A percentile compares a stretch with the other conserved stretches of the same genome.
These are phyloP conservation scores for Porites evermanni DNA, from an alignment of 92 coral and sea anemone genomes.

Conservation along the genomic window DNA sequence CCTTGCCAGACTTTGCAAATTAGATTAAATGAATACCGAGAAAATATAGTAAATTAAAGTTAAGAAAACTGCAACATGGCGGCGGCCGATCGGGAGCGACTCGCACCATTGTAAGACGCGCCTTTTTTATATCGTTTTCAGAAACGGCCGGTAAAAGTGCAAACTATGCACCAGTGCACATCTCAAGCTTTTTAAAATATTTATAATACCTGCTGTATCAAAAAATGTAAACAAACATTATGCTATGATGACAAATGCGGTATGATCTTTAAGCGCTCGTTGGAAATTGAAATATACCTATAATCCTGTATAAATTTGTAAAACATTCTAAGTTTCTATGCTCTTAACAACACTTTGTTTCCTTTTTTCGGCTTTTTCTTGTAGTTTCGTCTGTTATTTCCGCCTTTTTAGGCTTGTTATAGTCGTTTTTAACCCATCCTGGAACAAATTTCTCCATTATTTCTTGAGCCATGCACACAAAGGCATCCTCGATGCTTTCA, in stretches of 20 bases:
- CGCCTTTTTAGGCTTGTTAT: background rate
- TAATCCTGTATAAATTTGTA: background rate
- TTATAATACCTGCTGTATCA: constrained; percentile 19
- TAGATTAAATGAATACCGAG: too few species aligned
- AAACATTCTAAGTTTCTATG: background rate
- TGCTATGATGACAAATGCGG: background rate
- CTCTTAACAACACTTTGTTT: constrained; percentile 22
- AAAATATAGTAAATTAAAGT: too few species aligned
- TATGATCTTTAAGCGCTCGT: constrained; percentile 20
- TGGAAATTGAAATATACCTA: background rate
- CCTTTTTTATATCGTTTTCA: background rate
- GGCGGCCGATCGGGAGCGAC: background rate
- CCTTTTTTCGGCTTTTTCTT: constrained; percentile 16
- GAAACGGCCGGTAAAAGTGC: background rate
- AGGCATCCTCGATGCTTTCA: constrained; percentile 84
- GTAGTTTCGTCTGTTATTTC: background rate
- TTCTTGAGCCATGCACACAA: constrained; percentile 85
- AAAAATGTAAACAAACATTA: constrained; percentile 17
- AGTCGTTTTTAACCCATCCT: constrained; percentile 17
- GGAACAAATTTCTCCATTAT: constrained; percentile 68
- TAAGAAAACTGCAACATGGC: background rate
- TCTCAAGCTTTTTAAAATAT: constrained; percentile 7
- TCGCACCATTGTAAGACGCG: background rate
- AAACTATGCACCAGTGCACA: background rate
- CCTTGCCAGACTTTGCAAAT: background rate